Percentiles rank a stretch among this genome's conserved stretches.
phyloP scores from a whole-genome alignment of 1,140 invertebrate species.

The Achroia grisella region DNA sequence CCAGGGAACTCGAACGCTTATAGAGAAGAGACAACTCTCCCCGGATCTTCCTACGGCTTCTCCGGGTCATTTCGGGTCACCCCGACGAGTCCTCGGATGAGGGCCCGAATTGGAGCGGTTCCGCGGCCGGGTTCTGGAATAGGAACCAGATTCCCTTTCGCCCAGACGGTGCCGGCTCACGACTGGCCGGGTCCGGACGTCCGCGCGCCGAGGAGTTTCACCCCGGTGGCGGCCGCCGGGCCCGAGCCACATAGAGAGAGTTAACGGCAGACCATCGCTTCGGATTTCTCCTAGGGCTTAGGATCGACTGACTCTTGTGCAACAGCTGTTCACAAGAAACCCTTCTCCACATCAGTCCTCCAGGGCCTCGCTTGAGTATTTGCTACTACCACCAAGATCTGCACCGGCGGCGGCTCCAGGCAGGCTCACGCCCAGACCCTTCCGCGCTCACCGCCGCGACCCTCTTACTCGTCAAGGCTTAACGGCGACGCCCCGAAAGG shows the following conservation, averaged over 20 bases:
- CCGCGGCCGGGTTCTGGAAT: slow-evolving; percentile 84
- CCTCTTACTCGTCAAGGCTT: slow-evolving; percentile 78
- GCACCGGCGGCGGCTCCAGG: slow-evolving; percentile 86
- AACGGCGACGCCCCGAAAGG: slow-evolving; percentile 20
- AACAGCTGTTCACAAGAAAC: slow-evolving; percentile 94
- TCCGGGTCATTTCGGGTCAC: slow-evolving; percentile 73
- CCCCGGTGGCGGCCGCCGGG: no score
- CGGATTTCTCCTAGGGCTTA: slow-evolving; percentile 80
- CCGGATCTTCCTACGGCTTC: slow-evolving; percentile 82
- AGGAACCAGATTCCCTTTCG: slow-evolving; percentile 83
- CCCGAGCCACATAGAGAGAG: no score
- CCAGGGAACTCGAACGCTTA: slow-evolving; percentile 83
- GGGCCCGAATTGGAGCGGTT: slow-evolving; percentile 79
- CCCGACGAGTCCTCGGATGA: slow-evolving; percentile 70
- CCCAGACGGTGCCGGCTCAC: no score
- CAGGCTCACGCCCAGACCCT: slow-evolving; percentile 84
- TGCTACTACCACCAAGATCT: slow-evolving; percentile 93
- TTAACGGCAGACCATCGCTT: no score
- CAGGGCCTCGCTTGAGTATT: slow-evolving; percentile 89
- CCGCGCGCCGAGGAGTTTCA: no score
- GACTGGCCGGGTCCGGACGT: no score
- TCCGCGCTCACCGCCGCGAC: slow-evolving; percentile 82
- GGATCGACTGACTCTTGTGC: slow-evolving; percentile 92
- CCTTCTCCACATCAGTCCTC: slow-evolving; percentile 92
- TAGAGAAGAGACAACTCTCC: slow-evolving; percentile 88